A percentile compares a stretch with the other conserved stretches of the same genome.
phyloP scores from a whole-genome alignment of 2,113 vertebrate species.

The mouse (Mus musculus) region DNA sequence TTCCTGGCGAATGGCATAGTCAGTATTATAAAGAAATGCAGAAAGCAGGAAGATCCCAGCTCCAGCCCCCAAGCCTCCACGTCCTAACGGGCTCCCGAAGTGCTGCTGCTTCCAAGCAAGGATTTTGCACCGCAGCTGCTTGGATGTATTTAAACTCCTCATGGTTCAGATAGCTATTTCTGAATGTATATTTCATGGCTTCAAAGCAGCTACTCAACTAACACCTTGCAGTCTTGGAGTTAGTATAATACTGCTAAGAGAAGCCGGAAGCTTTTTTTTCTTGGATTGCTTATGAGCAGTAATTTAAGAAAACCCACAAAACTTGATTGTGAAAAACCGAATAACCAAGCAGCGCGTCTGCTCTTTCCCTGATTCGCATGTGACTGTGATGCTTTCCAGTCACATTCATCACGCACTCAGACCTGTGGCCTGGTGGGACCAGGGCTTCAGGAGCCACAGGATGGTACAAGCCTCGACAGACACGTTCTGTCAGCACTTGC shows the following conservation, averaged over 20 bases:
- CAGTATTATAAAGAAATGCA: slow-evolving; percentile 84
- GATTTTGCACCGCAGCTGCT: background rate
- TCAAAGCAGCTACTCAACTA: slow-evolving; percentile 72
- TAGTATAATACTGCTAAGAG: slow-evolving; percentile 27
- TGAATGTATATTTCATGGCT: slow-evolving; percentile 79
- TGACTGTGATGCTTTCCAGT: slow-evolving; percentile 1
- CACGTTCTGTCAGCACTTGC: background rate
- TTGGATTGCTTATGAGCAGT: slow-evolving; percentile 47
- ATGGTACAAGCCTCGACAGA: background rate
- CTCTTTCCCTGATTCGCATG: background rate
- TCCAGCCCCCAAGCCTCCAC: slow-evolving; percentile 73
- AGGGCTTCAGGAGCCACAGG: background rate
- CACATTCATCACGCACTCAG: background rate
- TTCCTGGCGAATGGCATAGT: slow-evolving; percentile 91
- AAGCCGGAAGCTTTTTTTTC: background rate
- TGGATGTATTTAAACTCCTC: slow-evolving; percentile 57
- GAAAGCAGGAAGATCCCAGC: slow-evolving; percentile 70
- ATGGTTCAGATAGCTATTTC: slow-evolving; percentile 71
- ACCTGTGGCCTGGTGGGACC: background rate
- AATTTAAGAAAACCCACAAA: slow-evolving; percentile 42
- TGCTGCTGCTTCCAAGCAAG: background rate
- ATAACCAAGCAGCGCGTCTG: background rate
- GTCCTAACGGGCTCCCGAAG: slow-evolving; percentile 54
- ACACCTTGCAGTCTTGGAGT: slow-evolving; percentile 50
- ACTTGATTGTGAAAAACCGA: slow-evolving; percentile 67